Evolutionary conservation across 2,888 invertebrate species (phyloP).

Genomic region (Yponomeuta cagnagella): DNA sequence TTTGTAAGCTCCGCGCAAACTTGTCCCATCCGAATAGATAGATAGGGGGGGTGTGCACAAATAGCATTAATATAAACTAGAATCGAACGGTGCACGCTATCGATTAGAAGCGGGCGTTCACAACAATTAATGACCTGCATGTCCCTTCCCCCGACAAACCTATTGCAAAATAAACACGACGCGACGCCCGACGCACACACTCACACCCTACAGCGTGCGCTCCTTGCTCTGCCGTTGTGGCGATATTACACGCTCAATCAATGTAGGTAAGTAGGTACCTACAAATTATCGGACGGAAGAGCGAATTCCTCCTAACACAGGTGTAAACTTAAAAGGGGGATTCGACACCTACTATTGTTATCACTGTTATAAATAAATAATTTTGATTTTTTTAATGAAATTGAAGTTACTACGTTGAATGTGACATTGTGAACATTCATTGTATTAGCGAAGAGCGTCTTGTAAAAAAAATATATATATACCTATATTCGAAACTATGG

Average conservation of each 20-base stretch:
- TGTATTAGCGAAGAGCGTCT: not conserved
- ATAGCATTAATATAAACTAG: slow-evolving; percentile 76
- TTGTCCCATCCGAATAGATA: slow-evolving; percentile 21
- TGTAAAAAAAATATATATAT: too few species aligned
- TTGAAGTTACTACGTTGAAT: too few species aligned
- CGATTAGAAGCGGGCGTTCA: slow-evolving; percentile 73
- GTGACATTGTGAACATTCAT: too few species aligned
- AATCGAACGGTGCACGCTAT: slow-evolving; percentile 72
- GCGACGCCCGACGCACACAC: slow-evolving; percentile 53
- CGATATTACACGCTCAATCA: not conserved
- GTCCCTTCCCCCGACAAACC: slow-evolving; percentile 72
- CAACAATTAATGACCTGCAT: slow-evolving; percentile 76
- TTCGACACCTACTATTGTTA: too few species aligned
- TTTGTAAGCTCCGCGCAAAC: slow-evolving; percentile 11
- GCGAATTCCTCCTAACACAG: too few species aligned
- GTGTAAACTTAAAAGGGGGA: too few species aligned
- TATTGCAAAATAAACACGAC: slow-evolving; percentile 74
- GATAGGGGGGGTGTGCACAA: slow-evolving; percentile 53
- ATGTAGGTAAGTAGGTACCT: not conserved
- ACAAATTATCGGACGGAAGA: too few species aligned
- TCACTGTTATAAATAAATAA: too few species aligned
- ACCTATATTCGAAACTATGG: too few species aligned
- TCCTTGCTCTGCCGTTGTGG: not conserved
- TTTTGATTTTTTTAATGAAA: too few species aligned
- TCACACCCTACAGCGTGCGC: slow-evolving; percentile 6